Conservation (phyloP, 2,797 vertebrate species). For the Phalloptychus januarius region DNA sequence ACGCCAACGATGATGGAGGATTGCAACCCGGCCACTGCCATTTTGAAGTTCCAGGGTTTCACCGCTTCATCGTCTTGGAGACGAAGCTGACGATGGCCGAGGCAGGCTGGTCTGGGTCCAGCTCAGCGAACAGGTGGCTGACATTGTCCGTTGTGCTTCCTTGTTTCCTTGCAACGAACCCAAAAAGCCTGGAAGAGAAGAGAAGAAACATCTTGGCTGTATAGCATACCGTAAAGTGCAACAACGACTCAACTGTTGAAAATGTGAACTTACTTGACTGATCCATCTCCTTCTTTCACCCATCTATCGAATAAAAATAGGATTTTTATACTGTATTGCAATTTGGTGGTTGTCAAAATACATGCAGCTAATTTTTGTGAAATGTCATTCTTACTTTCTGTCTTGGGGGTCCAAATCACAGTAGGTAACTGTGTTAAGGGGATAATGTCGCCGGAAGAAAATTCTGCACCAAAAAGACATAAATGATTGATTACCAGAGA, state of each 20-base stretch:
- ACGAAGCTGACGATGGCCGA: slow-evolving; percentile 94
- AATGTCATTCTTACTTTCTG: slow-evolving; percentile 86
- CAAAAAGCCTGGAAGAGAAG: slow-evolving; percentile 86
- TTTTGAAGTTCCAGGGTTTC: slow-evolving; percentile 76
- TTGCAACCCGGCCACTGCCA: slow-evolving; percentile 61
- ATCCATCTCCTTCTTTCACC: slow-evolving; percentile 88
- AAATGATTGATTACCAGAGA: background rate
- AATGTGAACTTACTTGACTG: slow-evolving; percentile 85
- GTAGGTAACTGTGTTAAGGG: slow-evolving; percentile 92
- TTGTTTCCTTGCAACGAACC: slow-evolving; percentile 96
- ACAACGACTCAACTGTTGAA: background rate
- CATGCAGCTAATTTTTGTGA: too few relatives aligned
- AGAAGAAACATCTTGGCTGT: background rate
- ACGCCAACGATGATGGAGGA: slow-evolving; percentile 51
- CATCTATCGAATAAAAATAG: slow-evolving; percentile 79
- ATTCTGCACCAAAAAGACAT: slow-evolving; percentile 76
- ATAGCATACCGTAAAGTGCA: background rate
- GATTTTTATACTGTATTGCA: background rate
- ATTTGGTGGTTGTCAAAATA: background rate
- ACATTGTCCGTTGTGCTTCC: slow-evolving; percentile 99
- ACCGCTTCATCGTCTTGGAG: slow-evolving; percentile 89
- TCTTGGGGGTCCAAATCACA: slow-evolving; percentile 93
- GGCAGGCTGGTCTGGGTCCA: slow-evolving; percentile 92
- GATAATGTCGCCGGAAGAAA: slow-evolving; percentile 96
- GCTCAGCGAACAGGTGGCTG: slow-evolving; percentile 97